Conservation (phyloP, 2,797 vertebrate genomes). For the Pipistrellus kuhlii region DNA sequence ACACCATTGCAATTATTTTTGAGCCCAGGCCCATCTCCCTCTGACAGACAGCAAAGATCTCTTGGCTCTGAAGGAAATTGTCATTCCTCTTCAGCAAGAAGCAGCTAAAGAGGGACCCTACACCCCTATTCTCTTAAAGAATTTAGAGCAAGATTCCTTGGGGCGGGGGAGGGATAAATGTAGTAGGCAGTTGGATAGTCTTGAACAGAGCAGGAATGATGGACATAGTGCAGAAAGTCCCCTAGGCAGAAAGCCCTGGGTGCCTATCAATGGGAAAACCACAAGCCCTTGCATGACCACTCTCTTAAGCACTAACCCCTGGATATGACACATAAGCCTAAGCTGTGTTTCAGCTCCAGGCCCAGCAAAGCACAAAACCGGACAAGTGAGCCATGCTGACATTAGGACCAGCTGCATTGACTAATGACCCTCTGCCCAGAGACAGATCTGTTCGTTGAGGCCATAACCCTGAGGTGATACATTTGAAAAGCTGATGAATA, state of each 20-base stretch:
- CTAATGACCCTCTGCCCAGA: background rate
- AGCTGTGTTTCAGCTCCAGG: background rate
- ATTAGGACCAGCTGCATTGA: background rate
- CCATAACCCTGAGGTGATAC: background rate
- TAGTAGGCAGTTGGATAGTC: background rate
- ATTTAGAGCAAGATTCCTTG: no score
- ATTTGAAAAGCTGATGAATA: background rate
- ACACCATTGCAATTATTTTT: no score
- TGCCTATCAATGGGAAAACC: background rate
- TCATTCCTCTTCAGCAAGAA: no score
- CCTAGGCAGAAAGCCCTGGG: background rate
- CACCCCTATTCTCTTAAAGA: no score
- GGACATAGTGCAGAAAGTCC: background rate
- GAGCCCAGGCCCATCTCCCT: no score
- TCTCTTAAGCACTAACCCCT: background rate
- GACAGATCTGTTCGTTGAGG: background rate
- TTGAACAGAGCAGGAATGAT: background rate
- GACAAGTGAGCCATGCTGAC: background rate
- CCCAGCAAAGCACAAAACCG: background rate
- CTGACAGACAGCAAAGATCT: no score
- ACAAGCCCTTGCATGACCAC: background rate
- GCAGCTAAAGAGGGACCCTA: no score
- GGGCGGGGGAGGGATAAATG: no score
- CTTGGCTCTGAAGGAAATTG: no score
- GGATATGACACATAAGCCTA: background rate